These are phyloP conservation scores for Gadopsis bispinosus DNA, from an alignment of 2,797 vertebrate genomes.

Conservation along the genomic window DNA sequence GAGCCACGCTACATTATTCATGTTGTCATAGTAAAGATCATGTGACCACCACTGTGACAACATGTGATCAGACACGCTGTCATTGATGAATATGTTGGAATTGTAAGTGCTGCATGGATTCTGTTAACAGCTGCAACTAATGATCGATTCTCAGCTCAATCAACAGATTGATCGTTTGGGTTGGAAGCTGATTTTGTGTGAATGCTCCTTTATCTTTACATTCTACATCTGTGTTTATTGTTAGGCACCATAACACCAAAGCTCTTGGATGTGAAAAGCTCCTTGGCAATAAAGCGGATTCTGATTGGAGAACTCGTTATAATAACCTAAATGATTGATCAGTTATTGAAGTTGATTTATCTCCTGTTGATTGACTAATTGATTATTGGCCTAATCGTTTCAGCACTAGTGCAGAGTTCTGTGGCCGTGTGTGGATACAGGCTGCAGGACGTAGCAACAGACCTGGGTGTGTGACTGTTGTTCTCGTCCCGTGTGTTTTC, in stretches of 20 bases:
- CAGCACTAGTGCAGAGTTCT: not conserved
- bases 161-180: not conserved
- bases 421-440: slow-evolving; percentile 5
- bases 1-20: slow-evolving; percentile 49
- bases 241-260: no score
- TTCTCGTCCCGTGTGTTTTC: slow-evolving; percentile 51
- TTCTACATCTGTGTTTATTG: no score
- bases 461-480: no score
- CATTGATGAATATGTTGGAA: not conserved
- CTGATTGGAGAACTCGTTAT: not conserved
- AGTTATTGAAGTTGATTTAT: not conserved
- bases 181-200: not conserved
- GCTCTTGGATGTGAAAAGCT: no score
- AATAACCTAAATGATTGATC: not conserved
- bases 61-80: slow-evolving; percentile 12
- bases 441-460: not conserved
- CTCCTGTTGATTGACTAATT: slow-evolving; percentile 2
- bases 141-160: not conserved
- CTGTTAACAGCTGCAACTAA: slow-evolving; percentile 1
- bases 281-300: no score
- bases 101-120: slow-evolving; percentile 26
- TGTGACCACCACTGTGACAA: slow-evolving; percentile 21
- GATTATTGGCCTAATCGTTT: slow-evolving; percentile 1
- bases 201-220: no score
- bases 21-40: slow-evolving; percentile 33